Conservation (phyloP, 2,113 vertebrate genomes). For the Miniopterus natalensis region DNA sequence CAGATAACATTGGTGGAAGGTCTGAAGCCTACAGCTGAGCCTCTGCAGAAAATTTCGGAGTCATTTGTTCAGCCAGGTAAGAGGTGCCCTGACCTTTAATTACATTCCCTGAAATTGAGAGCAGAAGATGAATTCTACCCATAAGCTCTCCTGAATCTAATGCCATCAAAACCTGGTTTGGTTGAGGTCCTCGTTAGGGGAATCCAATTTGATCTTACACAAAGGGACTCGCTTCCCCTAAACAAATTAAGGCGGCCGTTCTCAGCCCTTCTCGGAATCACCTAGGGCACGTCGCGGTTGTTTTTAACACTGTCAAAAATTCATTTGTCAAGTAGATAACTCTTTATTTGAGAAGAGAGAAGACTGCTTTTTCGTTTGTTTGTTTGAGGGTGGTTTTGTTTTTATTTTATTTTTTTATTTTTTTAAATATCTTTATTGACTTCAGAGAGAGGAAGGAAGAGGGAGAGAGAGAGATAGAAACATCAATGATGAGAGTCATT, state of each 20-base stretch:
- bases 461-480: no score
- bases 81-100: constrained; percentile 34
- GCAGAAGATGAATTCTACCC: constrained; percentile 32
- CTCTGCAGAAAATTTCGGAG: constrained; percentile 45
- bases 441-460: no score
- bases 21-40: background rate
- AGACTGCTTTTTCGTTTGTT: background rate
- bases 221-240: constrained; percentile 18
- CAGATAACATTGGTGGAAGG: background rate
- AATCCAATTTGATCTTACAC: constrained; percentile 57
- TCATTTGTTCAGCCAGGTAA: background rate
- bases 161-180: constrained; percentile 45
- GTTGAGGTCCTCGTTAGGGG: constrained; percentile 46
- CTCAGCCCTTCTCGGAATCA: background rate
- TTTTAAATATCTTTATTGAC: no score
- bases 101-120: constrained; percentile 38
- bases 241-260: constrained; percentile 21
- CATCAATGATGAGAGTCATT: no score
- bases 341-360: background rate
- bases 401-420: background rate
- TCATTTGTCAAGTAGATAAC: background rate
- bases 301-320: constrained; percentile 13
- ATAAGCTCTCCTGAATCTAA: constrained; percentile 58
- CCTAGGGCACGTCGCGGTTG: background rate
- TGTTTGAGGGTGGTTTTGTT: background rate